Evolutionary conservation across 2,888 invertebrate species (phyloP).

Genomic region (Dryocosmus kuriphilus): DNA sequence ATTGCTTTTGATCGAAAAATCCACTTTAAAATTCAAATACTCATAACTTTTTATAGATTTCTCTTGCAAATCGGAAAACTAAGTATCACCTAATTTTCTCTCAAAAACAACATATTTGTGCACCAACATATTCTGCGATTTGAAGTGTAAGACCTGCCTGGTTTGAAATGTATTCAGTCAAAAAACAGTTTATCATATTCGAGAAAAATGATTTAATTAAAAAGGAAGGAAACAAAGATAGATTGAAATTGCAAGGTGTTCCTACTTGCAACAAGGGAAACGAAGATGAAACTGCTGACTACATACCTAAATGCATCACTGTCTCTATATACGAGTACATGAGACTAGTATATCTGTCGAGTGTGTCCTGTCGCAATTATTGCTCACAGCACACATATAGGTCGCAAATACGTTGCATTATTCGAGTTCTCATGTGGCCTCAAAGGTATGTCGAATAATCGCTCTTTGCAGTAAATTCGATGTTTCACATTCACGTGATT

Average conservation of each 20-base stretch:
- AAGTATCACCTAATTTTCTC: too few relatives aligned
- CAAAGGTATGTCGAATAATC: constrained; percentile 47
- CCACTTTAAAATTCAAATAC: too few relatives aligned
- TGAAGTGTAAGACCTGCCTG: too few relatives aligned
- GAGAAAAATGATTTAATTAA: too few relatives aligned
- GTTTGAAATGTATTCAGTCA: too few relatives aligned
- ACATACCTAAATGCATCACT: constrained; percentile 5
- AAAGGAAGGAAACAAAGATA: not conserved
- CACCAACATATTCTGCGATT: too few relatives aligned
- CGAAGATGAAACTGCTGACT: not conserved
- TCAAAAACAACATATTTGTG: too few relatives aligned
- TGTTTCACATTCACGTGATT: constrained; percentile 15
- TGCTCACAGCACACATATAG: constrained; percentile 19
- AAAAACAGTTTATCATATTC: too few relatives aligned
- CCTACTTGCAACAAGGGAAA: not conserved
- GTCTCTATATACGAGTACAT: not conserved
- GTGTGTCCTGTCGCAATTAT: constrained; percentile 30
- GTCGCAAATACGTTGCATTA: constrained; percentile 46
- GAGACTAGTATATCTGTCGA: not conserved
- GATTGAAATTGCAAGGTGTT: not conserved
- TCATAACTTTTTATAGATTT: too few relatives aligned
- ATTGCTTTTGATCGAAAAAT: too few relatives aligned
- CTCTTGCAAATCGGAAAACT: too few relatives aligned
- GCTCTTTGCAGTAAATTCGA: constrained; percentile 34
- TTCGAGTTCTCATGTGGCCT: constrained; percentile 46